Evolutionary conservation across 2,113 vertebrate species (phyloP).

Genomic region (Typhlomys cinereus): DNA sequence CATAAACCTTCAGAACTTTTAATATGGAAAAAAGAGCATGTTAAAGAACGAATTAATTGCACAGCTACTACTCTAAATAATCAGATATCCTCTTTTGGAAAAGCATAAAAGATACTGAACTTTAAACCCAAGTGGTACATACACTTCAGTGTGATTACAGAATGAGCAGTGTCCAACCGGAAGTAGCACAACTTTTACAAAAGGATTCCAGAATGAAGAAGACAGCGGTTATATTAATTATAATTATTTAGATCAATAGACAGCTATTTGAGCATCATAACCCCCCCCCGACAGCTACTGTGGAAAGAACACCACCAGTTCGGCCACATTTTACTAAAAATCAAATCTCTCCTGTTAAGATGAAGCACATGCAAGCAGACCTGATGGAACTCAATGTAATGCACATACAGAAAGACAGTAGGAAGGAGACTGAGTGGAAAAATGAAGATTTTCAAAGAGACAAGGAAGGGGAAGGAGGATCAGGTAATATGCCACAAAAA

Average conservation of each 20-base stretch:
- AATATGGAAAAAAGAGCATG: neutral
- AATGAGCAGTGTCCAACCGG: neutral
- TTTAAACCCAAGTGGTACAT: neutral
- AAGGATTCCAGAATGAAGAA: neutral
- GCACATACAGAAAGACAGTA: too few relatives aligned
- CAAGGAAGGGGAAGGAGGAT: too few relatives aligned
- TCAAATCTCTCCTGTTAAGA: neutral
- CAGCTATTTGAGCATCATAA: neutral
- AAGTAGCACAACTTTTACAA: neutral
- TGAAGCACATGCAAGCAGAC: too few relatives aligned
- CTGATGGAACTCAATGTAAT: too few relatives aligned
- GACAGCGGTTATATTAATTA: neutral
- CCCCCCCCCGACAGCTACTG: too few relatives aligned
- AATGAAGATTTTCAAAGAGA: too few relatives aligned
- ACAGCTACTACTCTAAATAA: slow-evolving; percentile 16
- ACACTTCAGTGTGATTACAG: neutral
- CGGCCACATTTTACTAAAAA: neutral
- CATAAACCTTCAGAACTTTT: neutral
- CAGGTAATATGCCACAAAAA: too few relatives aligned
- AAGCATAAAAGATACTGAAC: neutral
- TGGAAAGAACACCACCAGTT: neutral
- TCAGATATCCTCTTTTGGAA: neutral
- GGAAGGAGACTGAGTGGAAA: too few relatives aligned
- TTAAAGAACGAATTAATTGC: neutral
- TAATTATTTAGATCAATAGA: neutral